Evolutionary conservation across 2,888 invertebrate species (phyloP), one percentile per base, ranked within the genome.

Genomic region (Hyposoter didymator): DNA sequence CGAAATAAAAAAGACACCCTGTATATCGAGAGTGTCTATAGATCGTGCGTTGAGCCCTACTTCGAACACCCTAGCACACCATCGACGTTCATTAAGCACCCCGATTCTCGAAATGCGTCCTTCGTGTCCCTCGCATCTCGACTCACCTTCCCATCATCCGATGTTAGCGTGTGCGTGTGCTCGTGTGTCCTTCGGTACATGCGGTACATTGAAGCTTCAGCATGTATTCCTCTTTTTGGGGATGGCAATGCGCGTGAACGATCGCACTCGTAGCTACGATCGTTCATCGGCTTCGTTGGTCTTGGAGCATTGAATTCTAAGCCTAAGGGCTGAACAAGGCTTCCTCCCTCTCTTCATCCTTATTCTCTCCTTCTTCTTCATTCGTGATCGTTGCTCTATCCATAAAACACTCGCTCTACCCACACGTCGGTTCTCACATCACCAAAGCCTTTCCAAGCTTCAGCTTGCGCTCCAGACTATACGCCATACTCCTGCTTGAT

Each of bases 71-170:
- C 78, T 74, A 73, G 73, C 75, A 80, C 78, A 79, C 82, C 83
- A 87, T 84, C 84, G 87, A 85, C 83, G 86, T 88, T 88, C 88
- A 88, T 88, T 87, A 88, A 88, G 83, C 86, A 84, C 81, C 84
- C 87, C 47, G 78, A 43, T 82, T 75, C 84, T 82, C 67, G 72
- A 78, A 86, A 67, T 81, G 64, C 66, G 55, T 49, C 70, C 75
- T 72, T 69, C 75, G 66, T 49, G 35, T 64, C 43, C 66, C 55
- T 55, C 64, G 12, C 59, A 43, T 76, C 52, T 62, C 80, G 49
- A 78, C 81, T 78, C 80, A 75, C 75, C 84, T 70, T 72, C 52
- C 49, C 59, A 70, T 78, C 75, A 52, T 66, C 49, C 47, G 35
- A 45, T 78, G 28, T 17, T 22, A 19, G 52, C 22, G 22, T n/a